These are phyloP conservation scores for Hypotaenidia okinawae DNA, from an alignment of 2,797 vertebrate species.

Conservation along the genomic window DNA sequence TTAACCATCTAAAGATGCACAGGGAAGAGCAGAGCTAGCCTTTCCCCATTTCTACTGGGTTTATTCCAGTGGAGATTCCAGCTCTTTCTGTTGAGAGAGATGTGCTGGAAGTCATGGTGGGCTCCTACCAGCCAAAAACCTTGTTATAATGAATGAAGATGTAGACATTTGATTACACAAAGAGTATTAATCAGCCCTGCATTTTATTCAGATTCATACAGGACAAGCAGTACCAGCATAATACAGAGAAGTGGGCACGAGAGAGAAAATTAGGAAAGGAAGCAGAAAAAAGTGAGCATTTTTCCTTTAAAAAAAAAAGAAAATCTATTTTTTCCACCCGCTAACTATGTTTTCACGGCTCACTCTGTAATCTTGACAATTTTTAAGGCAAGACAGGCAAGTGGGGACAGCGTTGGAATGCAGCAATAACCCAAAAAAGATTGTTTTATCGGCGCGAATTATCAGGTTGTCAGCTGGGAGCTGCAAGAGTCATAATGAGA, in stretches of 20 bases:
- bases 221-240: background rate
- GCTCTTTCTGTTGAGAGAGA: constrained; percentile 1
- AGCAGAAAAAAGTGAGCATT: background rate
- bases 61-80: background rate
- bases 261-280: background rate
- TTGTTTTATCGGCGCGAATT: constrained; percentile 56
- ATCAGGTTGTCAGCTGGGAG: constrained; percentile 63
- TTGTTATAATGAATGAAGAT: constrained; percentile 35
- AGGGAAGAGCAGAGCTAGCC: background rate
- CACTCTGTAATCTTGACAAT: constrained; percentile 44
- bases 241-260: background rate
- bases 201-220: background rate
- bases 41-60: background rate
- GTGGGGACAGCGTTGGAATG: constrained; percentile 15
- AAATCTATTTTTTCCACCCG: background rate
- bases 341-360: constrained; percentile 48
- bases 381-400: background rate
- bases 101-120: background rate
- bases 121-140: constrained; percentile 36
- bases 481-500: constrained; percentile 35
- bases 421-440: constrained; percentile 7
- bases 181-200: constrained; percentile 41
- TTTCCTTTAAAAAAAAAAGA: background rate
- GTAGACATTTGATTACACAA: constrained; percentile 60
- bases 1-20: background rate